Base-by-base conservation (phyloP, 2,113 vertebrate species). In the Leucopsar rothschildi region DNA sequence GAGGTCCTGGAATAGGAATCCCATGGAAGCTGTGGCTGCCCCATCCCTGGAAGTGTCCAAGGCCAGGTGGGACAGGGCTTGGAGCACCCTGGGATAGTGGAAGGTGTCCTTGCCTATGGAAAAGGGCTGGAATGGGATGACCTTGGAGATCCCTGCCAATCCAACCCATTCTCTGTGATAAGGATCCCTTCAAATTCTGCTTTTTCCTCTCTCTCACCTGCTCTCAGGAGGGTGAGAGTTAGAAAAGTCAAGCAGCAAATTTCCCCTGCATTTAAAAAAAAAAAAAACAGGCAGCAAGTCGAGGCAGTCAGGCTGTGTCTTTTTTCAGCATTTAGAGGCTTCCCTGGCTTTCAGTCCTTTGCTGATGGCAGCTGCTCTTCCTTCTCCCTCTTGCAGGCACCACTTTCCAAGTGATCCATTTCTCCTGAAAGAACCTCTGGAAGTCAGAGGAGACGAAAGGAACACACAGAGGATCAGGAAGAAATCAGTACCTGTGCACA, bases 391-490 rank as follows among this genome's bases (percentile, higher is more conserved):
- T 71, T 15, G 1, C 13, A 63, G 6, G 12, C 23, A 29, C 40
- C 27, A 7, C 11, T 64, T 73, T 45, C 16, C 57, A 52, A 39
- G 18, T 2, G 12, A n/a, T 52, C 9, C 55, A 2, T 44, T 13
- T 29, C 27, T 56, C 33, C 24, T 12, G 29, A 45, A 66, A 82
- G 14, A 64, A 15, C 29, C 15, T 82, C 24, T 44, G 49, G 61
- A 71, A 53, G 5, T 22, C 33, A 42, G 21, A 69, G n/a, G 12
- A 8, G 17, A 2, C 3, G 47, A 60, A 76, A 27, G 17, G n/a
- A 71, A 4, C 19, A 18, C 7, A 16, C 1, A 11, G 6, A 27
- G 1, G 3, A 13, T 11, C 0, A 40, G 22, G 25, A 66, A 65
- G 11, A 56, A 39, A 60, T 9, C 11, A 31, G 2, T 4, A 6